A percentile compares a stretch with the other conserved stretches of the same genome.
Conservation (phyloP, 2,888 invertebrate species). For the Nymphalis c-album region DNA sequence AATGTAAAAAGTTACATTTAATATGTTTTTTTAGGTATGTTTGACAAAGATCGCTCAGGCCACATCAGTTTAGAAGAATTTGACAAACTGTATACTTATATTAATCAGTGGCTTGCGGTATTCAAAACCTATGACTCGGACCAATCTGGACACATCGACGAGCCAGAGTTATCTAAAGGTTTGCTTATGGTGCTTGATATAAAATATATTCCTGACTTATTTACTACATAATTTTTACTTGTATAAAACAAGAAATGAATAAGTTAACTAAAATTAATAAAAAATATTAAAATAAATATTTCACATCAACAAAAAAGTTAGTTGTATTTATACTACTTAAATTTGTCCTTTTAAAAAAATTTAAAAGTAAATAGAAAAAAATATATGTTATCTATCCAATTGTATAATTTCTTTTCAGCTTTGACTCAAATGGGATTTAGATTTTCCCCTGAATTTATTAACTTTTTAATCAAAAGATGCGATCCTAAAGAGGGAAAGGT, state of each 20-base stretch:
- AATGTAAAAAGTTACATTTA: neutral
- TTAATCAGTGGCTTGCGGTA: slow-evolving; percentile 93
- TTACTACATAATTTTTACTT: too few relatives aligned
- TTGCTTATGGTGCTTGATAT: too few relatives aligned
- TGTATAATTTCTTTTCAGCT: slow-evolving; percentile 76
- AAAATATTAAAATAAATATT: too few relatives aligned
- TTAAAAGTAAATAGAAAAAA: too few relatives aligned
- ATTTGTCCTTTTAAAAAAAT: too few relatives aligned
- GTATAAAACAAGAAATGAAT: too few relatives aligned
- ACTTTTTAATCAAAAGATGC: slow-evolving; percentile 85
- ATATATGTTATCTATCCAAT: neutral
- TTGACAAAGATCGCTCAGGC: slow-evolving; percentile 92
- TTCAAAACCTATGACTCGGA: slow-evolving; percentile 94
- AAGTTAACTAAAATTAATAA: too few relatives aligned
- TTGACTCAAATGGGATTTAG: slow-evolving; percentile 94
- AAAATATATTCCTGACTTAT: too few relatives aligned
- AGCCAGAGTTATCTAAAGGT: slow-evolving; percentile 89
- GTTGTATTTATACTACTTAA: too few relatives aligned
- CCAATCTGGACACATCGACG: slow-evolving; percentile 91
- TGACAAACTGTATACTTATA: slow-evolving; percentile 91
- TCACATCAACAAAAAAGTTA: too few relatives aligned
- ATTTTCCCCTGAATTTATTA: slow-evolving; percentile 89
- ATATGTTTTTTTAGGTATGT: slow-evolving; percentile 85
- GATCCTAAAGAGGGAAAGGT: slow-evolving; percentile 84
- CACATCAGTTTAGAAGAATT: slow-evolving; percentile 92